These are phyloP conservation scores for Brachyopa scutellaris DNA, from an alignment of 2,888 invertebrate species.

Conservation along the genomic window DNA sequence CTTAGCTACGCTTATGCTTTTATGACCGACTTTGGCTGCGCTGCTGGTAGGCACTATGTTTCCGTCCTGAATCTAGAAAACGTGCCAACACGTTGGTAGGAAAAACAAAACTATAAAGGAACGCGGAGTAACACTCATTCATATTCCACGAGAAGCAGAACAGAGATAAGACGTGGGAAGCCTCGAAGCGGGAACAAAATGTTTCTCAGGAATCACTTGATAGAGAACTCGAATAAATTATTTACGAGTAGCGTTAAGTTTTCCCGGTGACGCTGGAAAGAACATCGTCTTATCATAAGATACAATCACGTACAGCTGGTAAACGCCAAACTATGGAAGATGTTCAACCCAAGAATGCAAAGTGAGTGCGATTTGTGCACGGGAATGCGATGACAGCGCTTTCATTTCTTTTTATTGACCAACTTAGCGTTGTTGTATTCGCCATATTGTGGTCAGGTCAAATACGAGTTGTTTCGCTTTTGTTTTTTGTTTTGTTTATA, in stretches of 20 bases:
- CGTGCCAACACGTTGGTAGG: conserved; percentile 58
- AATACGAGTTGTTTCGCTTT: neutral
- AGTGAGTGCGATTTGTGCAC: conserved; percentile 6
- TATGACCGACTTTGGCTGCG: conserved; percentile 14
- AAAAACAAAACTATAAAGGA: conserved; percentile 18
- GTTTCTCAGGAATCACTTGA: conserved; percentile 30
- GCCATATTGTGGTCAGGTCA: neutral
- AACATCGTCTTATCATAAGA: conserved; percentile 35
- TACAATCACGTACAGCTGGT: conserved; percentile 56
- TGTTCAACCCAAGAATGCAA: conserved; percentile 42
- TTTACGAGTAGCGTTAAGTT: conserved; percentile 51
- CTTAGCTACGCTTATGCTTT: conserved; percentile 45
- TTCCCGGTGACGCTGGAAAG: neutral
- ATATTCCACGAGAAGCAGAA: conserved; percentile 53
- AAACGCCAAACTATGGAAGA: conserved; percentile 14
- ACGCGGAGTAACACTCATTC: conserved; percentile 62
- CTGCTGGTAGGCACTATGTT: conserved; percentile 29
- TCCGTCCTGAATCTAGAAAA: conserved; percentile 45
- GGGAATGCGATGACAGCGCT: conserved; percentile 7
- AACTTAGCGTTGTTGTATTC: neutral
- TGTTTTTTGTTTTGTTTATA: too few species aligned
- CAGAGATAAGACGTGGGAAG: conserved; percentile 37
- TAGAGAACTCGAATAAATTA: conserved; percentile 63
- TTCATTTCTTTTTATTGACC: conserved; percentile 50
- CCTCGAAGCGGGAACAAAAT: conserved; percentile 30